Conservation (phyloP, 2,888 invertebrate genomes). For the Morinoia aosen region DNA sequence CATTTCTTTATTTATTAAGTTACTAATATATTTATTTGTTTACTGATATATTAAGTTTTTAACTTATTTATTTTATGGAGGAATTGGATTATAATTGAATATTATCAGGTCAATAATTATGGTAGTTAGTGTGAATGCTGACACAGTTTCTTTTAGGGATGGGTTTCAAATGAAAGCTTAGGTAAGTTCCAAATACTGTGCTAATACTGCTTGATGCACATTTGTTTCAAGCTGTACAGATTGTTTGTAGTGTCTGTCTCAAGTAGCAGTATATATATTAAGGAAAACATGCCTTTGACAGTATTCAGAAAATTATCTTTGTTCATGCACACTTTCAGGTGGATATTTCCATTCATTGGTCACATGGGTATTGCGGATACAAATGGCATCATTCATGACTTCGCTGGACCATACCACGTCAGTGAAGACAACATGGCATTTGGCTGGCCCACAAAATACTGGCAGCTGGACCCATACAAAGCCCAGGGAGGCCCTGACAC, state of each 20-base stretch:
- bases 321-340: conserved; percentile 76
- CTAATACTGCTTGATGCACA: no score
- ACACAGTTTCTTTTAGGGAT: no score
- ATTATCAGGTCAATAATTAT: no score
- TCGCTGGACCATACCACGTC: conserved; percentile 96
- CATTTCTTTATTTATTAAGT: no score
- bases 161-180: no score
- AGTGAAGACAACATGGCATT: conserved; percentile 93
- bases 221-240: no score
- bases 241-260: not conserved
- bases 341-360: conserved; percentile 96
- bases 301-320: conserved; percentile 55
- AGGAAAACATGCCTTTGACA: not conserved
- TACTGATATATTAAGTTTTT: no score
- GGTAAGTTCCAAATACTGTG: no score
- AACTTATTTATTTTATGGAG: no score
- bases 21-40: no score
- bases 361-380: conserved; percentile 97
- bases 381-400: conserved; percentile 92
- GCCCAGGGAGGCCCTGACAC: conserved; percentile 82
- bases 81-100: no score
- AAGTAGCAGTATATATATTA: not conserved
- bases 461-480: conserved; percentile 82
- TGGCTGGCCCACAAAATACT: conserved; percentile 88
- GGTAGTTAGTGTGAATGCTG: no score